A percentile compares a stretch with the other conserved stretches of the same genome.
phyloP scores from a whole-genome alignment of 1,140 invertebrate genomes.

The Ceratina japonica region DNA sequence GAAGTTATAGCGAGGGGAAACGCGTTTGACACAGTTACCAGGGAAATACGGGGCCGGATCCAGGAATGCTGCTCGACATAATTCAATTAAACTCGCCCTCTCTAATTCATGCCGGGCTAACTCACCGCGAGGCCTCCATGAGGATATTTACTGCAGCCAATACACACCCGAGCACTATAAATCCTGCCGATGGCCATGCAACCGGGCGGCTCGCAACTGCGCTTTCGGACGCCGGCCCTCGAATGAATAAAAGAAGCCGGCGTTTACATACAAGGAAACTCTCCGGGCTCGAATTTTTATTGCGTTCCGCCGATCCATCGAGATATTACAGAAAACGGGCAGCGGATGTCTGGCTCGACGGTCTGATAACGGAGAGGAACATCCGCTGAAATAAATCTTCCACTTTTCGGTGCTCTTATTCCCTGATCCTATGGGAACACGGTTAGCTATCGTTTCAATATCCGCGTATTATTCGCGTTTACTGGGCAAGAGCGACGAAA shows the following conservation, averaged over 20 bases:
- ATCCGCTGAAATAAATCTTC: conserved; percentile 18
- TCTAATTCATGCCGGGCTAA: conserved; percentile 24
- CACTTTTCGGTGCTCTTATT: conserved; percentile 2
- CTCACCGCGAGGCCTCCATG: not conserved
- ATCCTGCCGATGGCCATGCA: conserved; percentile 4
- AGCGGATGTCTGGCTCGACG: not conserved
- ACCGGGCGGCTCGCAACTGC: not conserved
- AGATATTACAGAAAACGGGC: conserved; percentile 5
- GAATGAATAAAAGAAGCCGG: conserved; percentile 43
- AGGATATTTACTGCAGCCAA: conserved; percentile 11
- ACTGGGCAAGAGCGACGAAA: conserved; percentile 3
- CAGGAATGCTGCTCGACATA: conserved; percentile 11
- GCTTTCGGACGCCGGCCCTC: not conserved
- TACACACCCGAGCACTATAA: conserved; percentile 15
- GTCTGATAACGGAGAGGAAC: conserved; percentile 4
- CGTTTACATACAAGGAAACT: not conserved
- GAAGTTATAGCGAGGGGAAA: conserved; percentile 9
- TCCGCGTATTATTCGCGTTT: conserved; percentile 5
- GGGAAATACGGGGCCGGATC: conserved; percentile 17
- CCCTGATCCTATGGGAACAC: conserved; percentile 8
- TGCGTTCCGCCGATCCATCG: not conserved
- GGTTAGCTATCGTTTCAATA: conserved; percentile 14
- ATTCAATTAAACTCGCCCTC: conserved; percentile 29
- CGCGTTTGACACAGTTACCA: not conserved
- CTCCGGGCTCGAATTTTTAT: conserved; percentile 2